Evolutionary conservation across 2,797 vertebrate genomes (phyloP), one percentile per base, ranked within the genome.

Genomic region (Pipistrellus pygmaeus): DNA sequence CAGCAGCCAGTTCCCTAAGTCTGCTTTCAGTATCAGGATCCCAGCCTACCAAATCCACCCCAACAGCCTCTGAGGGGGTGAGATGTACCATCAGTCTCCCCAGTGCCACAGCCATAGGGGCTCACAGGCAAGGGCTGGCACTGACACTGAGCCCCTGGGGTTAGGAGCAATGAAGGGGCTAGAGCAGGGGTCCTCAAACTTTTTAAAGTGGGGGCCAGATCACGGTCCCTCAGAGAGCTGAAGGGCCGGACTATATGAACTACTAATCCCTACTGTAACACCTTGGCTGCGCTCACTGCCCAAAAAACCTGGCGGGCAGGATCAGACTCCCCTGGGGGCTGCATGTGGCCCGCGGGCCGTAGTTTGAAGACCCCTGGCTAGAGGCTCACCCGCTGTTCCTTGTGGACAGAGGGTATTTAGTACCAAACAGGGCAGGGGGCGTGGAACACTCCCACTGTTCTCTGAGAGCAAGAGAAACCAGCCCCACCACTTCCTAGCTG

Each of bases 141-240:
- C 53, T 8, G 11, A 53, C 0, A 38, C 4, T 51, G 25, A 0
- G 4, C 27, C 21, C 35, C 17, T 38, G 13, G 8, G 21, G 44
- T 55, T 3, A 69, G 71, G 41, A 75, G 55, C 1, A 27, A 84
- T 90, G 30, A 23, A 84, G 88, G 25, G 6, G 6, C 18, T 82
- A 30, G 35, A 8, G 11, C n/a, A n/a, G n/a, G n/a, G n/a, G n/a
- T n/a, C n/a, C n/a, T n/a, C n/a, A n/a, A n/a, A n/a, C n/a, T n/a
- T n/a, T n/a, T n/a, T n/a, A n/a, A n/a, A n/a, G n/a, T n/a, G n/a
- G n/a, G n/a, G n/a, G n/a, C n/a, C n/a, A n/a, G n/a, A n/a, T n/a
- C n/a, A n/a, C n/a, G n/a, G n/a, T n/a, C n/a, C n/a, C n/a, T n/a
- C n/a, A n/a, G n/a, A n/a, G n/a, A n/a, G n/a, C n/a, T n/a, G n/a